A percentile compares a stretch with the other conserved stretches of the same genome.
Evolutionary conservation across 2,888 invertebrate genomes (phyloP).

Genomic region (Ormyrus thymus): DNA sequence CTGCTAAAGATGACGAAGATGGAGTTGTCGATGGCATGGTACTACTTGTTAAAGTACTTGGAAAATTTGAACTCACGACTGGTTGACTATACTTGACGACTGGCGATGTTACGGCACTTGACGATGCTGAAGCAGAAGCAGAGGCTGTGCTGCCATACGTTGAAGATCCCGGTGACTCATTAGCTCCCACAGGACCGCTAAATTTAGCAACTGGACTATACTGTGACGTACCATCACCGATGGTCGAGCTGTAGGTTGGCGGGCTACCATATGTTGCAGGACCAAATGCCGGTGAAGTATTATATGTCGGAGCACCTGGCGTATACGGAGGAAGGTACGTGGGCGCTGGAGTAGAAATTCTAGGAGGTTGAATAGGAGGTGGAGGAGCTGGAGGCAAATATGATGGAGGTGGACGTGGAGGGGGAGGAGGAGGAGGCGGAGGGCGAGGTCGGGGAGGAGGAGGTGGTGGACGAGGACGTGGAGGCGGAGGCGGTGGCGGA

Average conservation of each 20-base stretch:
- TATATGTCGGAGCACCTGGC: constrained; percentile 2
- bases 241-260: neutral
- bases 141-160: constrained; percentile 26
- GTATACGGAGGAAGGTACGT: constrained; percentile 54
- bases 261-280: neutral
- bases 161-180: neutral
- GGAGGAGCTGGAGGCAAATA: constrained; percentile 58
- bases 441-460: constrained; percentile 41
- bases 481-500: constrained; percentile 24
- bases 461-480: constrained; percentile 44
- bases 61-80: constrained; percentile 51
- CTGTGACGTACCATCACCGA: constrained; percentile 6
- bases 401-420: constrained; percentile 43
- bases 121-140: constrained; percentile 49
- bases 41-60: constrained; percentile 44
- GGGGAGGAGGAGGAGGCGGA: constrained; percentile 41
- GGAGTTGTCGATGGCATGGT: constrained; percentile 50
- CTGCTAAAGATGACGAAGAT: constrained; percentile 52
- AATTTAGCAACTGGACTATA: constrained; percentile 38
- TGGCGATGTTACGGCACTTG: constrained; percentile 35
- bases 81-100: constrained; percentile 48
- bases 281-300: neutral
- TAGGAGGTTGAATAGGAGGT: constrained; percentile 10
- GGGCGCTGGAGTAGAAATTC: constrained; percentile 53
- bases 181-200: constrained; percentile 21